Base-by-base conservation (phyloP, 2,888 invertebrate species). In the Blastobasis lacticolella region DNA sequence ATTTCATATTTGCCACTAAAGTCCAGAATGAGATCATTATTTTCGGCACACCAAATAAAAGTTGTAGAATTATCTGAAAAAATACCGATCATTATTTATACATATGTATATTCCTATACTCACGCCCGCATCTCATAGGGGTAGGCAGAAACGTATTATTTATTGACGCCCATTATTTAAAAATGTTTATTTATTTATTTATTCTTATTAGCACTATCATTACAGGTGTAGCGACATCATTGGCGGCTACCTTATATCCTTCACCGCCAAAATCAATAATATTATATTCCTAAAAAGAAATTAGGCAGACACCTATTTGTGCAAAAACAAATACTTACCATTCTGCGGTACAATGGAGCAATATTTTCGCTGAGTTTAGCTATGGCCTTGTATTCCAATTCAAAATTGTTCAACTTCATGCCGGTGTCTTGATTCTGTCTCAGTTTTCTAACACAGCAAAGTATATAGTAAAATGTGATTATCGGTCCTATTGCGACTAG, bases 361-460 rank as follows among this genome's bases (percentile, higher is more conserved):
- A 49, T 47, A 36, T 47, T 49, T 37, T 52, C 52, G 44, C 43
- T 49, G 10, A 42, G 38, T 10, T 52, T 49, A 6, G 52, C 52
- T 9, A 52, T 52, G 6, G 10, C 38, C 23, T 36, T 49, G n/a
- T 52, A 52, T 23, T 10, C 0, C 37, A 47, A 23, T 37, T 43
- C 37, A n/a, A 49, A 37, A 1, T 6, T 1, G 6, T 43, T 37
- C 23, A 43, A n/a, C 36, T 38, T 44, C 4, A 52, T 49, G 2
- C 47, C 44, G 8, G 38, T 8, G 4, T n/a, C 43, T 42, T 46
- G 5, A 4, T 41, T 10, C 4, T 44, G 6, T 36, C 40, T 43
- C 23, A 52, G 40, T 3, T 40, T 5, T 43, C 45, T 47, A 5
- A 49, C 6, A 37, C 38, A 46, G 7, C 46, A 43, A 37, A 23